Evolutionary conservation across 1,140 invertebrate genomes (phyloP).

Genomic region (Belonocnema kinseyi): DNA sequence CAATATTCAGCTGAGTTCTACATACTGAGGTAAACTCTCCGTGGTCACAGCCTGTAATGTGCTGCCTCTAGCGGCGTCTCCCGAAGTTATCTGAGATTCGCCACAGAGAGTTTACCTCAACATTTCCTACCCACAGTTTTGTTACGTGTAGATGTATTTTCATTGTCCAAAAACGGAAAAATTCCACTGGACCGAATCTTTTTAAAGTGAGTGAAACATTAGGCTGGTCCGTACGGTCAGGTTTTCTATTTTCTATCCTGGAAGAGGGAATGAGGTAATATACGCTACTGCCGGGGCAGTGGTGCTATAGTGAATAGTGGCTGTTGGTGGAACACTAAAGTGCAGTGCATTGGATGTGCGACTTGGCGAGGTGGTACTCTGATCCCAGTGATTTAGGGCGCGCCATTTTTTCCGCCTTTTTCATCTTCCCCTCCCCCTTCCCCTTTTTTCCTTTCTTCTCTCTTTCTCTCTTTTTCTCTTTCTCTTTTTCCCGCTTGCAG

Average conservation of each 20-base stretch:
- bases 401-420: slow-evolving; percentile 26
- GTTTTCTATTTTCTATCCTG: slow-evolving; percentile 18
- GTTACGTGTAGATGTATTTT: no score
- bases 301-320: slow-evolving; percentile 20
- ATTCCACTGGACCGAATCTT: slow-evolving; percentile 41
- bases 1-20: no score
- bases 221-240: not conserved
- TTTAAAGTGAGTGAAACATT: slow-evolving; percentile 41
- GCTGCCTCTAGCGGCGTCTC: no score
- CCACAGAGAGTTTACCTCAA: no score
- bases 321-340: slow-evolving; percentile 14
- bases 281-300: not conserved
- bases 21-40: no score
- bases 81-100: no score
- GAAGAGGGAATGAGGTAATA: not conserved
- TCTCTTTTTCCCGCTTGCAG: slow-evolving; percentile 33
- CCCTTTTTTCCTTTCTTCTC: no score
- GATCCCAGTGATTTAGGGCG: slow-evolving; percentile 26
- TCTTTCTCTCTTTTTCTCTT: not conserved
- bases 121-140: no score
- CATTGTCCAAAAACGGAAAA: slow-evolving; percentile 45
- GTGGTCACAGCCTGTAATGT: no score
- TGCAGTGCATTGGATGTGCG: slow-evolving; percentile 24
- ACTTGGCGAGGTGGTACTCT: slow-evolving; percentile 22
- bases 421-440: not conserved